Base-by-base conservation (phyloP, 2,797 vertebrate species). In the Pogonophryne albipinna region DNA sequence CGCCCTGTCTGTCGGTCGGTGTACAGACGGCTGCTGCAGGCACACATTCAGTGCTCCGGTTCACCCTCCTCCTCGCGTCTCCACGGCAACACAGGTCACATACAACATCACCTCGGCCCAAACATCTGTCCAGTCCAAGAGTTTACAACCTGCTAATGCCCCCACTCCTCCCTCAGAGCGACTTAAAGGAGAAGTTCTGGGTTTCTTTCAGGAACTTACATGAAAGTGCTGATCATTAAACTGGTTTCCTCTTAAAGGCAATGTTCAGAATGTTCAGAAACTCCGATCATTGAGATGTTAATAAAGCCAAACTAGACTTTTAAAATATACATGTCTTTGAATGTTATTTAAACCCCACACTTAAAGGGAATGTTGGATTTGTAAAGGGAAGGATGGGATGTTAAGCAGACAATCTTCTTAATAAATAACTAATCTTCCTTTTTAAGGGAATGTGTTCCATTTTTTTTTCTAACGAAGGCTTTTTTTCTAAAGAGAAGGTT, bases 11-110 rank as follows among this genome's bases (percentile, higher is more conserved):
- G 13, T 59, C 46, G 0, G 46, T 56, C 52, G 2, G 23, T 85
- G 88, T 63, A 73, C 82, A 72, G 80, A 66, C 84, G 79, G 85
- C 81, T 79, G 89, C 89, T 85, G 89, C 86, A 85, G 45, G 82
- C 78, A 70, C 82, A 84, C 87, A 78, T 81, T 89, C 90, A 90
- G 88, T 89, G 90, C 44, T 92, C 82, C 72, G 58, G 59, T 69
- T 82, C 76, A 27, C 76, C 65, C 74, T 80, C 77, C 11, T 74
- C 70, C 49, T 59, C 47, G 19, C 61, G 23, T 85, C 75, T 92
- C 86, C 56, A 74, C 23, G 70, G 81, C 53, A 76, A 34, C 88
- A 4, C 82, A 4, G 83, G 74, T 91, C 80, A 88, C 86, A 62
- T 85, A 91, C 83, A 86, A 87, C 89, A 82, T 80, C 65, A 6